Evolutionary conservation across 2,888 invertebrate species (phyloP), one percentile per base, ranked within the genome.

Genomic region (Merodon equestris): DNA sequence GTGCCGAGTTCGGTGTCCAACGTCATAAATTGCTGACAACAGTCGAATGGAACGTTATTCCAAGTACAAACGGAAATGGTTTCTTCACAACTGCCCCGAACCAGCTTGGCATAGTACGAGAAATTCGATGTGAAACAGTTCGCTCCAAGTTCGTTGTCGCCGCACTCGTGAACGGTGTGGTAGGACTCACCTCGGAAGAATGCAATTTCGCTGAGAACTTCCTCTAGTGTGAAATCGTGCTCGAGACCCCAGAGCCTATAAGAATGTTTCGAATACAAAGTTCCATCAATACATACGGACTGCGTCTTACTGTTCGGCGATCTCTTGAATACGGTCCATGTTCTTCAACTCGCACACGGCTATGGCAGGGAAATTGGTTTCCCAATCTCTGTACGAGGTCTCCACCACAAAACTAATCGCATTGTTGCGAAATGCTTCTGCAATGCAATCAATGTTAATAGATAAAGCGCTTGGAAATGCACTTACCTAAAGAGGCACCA

Each of bases 321-420:
- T 91, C 81, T 91, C 90, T 73, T 91, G 93, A 67, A 94, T 90
- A 64, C 90, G 90, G 42, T 91, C 89, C 84, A 91, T 90, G 83
- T 94, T 94, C 81, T 91, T 90, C 0, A 88, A 89, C 86, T 94
- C 94, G 85, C 95, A 95, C 13, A 95, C 88, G 0, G 92, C 91
- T n/a, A 95, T 90, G 0, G 94, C 89, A 0, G 95, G 94, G 87
- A 95, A 93, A 66, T 92, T 90, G 0, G 94, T 93, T 82, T 93
- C 89, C 94, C 94, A 95, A 70, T 93, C 91, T 0, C 92, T 90
- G 86, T 93, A 94, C 0, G 91, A 92, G 0, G 94, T 94, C 82
- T 95, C 95, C 7, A 93, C 91, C 0, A 93, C 94, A 85, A 95
- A 94, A 85, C 94, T 94, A 53, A 95, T 93, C 0, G 94, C 93